Conservation (phyloP, 2,888 invertebrate species). For the Carabus problematicus region DNA sequence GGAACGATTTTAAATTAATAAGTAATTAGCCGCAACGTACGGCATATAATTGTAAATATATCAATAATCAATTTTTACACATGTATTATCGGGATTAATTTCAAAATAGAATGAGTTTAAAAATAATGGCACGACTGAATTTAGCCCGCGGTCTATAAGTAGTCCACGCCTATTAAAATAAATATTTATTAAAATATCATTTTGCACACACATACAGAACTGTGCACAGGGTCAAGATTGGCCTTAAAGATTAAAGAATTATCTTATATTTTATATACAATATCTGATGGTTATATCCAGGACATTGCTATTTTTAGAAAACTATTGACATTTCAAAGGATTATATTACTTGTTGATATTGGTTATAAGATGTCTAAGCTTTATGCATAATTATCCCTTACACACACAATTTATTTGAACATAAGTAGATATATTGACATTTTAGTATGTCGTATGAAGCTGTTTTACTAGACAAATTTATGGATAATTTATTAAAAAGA, state of each 20-base stretch:
- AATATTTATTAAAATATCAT: constrained; percentile 30
- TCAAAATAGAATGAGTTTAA: neutral
- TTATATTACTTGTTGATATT: constrained; percentile 38
- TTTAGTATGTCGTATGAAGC: too few relatives aligned
- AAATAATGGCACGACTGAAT: neutral
- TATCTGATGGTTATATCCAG: constrained; percentile 37
- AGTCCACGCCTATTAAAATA: neutral
- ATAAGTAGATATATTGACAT: too few relatives aligned
- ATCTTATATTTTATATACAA: constrained; percentile 39
- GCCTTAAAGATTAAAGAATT: constrained; percentile 35
- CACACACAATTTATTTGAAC: too few relatives aligned
- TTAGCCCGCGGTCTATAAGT: neutral
- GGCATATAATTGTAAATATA: neutral
- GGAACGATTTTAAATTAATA: neutral
- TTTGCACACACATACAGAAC: constrained; percentile 27
- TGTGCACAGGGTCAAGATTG: constrained; percentile 38
- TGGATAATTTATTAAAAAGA: too few relatives aligned
- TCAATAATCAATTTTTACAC: neutral
- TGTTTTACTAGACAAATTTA: too few relatives aligned
- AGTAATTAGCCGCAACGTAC: neutral
- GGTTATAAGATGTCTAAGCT: constrained; percentile 17
- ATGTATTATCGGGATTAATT: neutral
- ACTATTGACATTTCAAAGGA: constrained; percentile 40
- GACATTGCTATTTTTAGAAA: constrained; percentile 40
- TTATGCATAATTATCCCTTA: too few relatives aligned